Evolutionary conservation across 2,113 vertebrate species (phyloP), one percentile per base, ranked within the genome.

Genomic region (Callocephalon fimbriatum): DNA sequence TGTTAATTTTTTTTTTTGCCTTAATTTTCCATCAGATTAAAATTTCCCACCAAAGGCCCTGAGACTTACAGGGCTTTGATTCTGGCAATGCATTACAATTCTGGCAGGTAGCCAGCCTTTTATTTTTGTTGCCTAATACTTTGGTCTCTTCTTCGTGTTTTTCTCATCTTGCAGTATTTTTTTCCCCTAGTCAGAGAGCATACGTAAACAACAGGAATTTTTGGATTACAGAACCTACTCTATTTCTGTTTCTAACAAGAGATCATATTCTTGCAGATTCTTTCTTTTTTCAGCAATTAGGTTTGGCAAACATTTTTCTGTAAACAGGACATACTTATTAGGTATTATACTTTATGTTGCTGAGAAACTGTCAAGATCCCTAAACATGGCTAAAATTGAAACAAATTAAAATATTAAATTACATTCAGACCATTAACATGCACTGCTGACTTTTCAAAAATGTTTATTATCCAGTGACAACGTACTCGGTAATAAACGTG

Each of bases 181-280:
- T 91, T 54, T 16, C 9, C 32, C 67, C 75, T 59, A 70, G 54
- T 58, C 72, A 77, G 32, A 88, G 54, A 88, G 83, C 62, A 82
- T 42, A 79, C 38, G 62, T 67, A 93, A 90, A 96, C 75, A 97
- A 90, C 26, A 48, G 83, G 35, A 86, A 88, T 91, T 94, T 95
- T 88, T 94, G 95, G 79, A 86, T 26, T 29, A 71, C 38, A 75
- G 74, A 88, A 67, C 63, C 70, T 18, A 47, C 19, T 54, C 48
- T 73, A 40, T 88, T 80, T 92, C 53, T 5, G 2, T 63, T 86
- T 88, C 78, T 80, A 90, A 73, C 63, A 85, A 48, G 38, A 77
- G 65, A 93, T 74, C 18, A 53, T 37, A 74, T 56, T 91, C 31
- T 62, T 85, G 51, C 70, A 89, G 59, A 93, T 91, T 71, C 9